phyloP scores from a whole-genome alignment of 1,140 invertebrate species.

The Bombus difficillimus region DNA sequence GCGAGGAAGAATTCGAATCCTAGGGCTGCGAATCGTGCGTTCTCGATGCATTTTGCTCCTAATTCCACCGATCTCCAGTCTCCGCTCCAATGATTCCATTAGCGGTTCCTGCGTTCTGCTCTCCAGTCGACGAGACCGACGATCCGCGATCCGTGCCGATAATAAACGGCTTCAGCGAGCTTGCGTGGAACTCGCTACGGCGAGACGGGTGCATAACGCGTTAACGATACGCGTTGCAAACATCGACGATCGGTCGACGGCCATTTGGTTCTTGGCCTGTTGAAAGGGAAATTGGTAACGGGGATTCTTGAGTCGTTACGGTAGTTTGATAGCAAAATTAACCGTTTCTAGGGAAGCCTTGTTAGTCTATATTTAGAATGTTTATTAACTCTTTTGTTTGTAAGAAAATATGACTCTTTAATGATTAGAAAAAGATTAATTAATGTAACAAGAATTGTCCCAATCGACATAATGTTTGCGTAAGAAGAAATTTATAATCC shows the following conservation, averaged over 20 bases:
- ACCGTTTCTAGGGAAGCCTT: background rate
- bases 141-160: slow-evolving; percentile 15
- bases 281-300: slow-evolving; percentile 9
- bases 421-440: too few species aligned
- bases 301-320: background rate
- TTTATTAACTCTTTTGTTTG: too few species aligned
- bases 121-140: background rate
- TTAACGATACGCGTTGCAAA: background rate
- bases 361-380: background rate
- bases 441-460: too few species aligned
- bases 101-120: slow-evolving; percentile 21
- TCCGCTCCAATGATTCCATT: slow-evolving; percentile 42
- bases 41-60: slow-evolving; percentile 54
- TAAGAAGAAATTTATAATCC: too few species aligned
- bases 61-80: slow-evolving; percentile 51
- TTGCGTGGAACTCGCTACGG: slow-evolving; percentile 13
- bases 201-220: slow-evolving; percentile 1
- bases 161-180: slow-evolving; percentile 27
- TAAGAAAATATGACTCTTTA: too few species aligned
- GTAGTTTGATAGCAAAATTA: background rate
- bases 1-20: background rate
- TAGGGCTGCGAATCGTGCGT: background rate
- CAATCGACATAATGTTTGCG: too few species aligned
- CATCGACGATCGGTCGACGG: background rate
- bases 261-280: background rate